Evolutionary conservation across 1,140 invertebrate genomes (phyloP).

Genomic region (Cephus cinctus): DNA sequence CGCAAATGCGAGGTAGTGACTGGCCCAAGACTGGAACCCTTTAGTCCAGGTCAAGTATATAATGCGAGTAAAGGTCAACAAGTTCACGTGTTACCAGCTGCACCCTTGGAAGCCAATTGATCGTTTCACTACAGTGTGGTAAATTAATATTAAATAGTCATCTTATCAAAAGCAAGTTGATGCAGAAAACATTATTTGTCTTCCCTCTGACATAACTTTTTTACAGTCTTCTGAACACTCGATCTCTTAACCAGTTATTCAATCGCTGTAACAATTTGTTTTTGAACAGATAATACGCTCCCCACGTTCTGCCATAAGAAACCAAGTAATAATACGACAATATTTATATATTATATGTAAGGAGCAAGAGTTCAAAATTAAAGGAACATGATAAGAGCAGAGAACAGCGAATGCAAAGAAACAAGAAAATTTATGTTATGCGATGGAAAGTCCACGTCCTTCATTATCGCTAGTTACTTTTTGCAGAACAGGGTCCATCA

Average conservation of each 20-base stretch:
- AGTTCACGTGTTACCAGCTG: conserved; percentile 76
- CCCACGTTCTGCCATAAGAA: conserved; percentile 14
- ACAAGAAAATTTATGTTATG: too few relatives aligned
- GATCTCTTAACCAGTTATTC: conserved; percentile 12
- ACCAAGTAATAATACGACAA: conserved; percentile 20
- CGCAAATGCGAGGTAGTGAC: conserved; percentile 45
- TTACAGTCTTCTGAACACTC: conserved; percentile 10
- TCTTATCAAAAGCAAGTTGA: neutral
- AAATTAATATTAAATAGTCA: conserved; percentile 1
- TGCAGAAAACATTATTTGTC: neutral
- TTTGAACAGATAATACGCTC: neutral
- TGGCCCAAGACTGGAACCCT: conserved; percentile 74
- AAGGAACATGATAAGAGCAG: too few relatives aligned
- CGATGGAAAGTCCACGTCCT: too few relatives aligned
- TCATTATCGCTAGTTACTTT: too few relatives aligned
- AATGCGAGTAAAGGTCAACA: conserved; percentile 85
- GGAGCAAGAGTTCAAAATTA: neutral
- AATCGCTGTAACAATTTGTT: too few relatives aligned
- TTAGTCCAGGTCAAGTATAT: conserved; percentile 84
- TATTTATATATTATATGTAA: conserved; percentile 14
- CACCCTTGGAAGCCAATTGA: conserved; percentile 35
- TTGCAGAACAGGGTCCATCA: too few relatives aligned
- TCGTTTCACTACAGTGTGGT: too few relatives aligned
- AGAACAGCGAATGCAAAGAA: too few relatives aligned
- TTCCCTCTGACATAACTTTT: conserved; percentile 7